Evolutionary conservation across 2,113 vertebrate species (phyloP), one percentile per base, ranked within the genome.

Genomic region (Brachyhypopomus occidentalis): DNA sequence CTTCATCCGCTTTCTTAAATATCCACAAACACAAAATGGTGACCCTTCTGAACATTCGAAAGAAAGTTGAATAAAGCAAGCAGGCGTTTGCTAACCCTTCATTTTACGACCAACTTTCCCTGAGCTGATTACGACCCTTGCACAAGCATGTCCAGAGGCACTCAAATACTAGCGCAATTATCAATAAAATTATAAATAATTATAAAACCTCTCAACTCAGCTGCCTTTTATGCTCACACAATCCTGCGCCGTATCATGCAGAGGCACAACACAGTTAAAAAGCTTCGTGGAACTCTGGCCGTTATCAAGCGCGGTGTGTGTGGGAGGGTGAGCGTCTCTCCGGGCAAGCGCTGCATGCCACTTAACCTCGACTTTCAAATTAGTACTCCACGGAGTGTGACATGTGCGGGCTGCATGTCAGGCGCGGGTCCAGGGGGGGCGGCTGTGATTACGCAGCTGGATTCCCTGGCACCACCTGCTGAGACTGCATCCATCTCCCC

Each of bases 381-480:
- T 71, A 84, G 82, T 78, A 79, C 86, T 79, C 83, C 41, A 72
- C 60, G 71, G 41, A 22, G 78, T 25, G 30, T 77, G 72, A 74
- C 59, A 62, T 75, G 83, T 82, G 56, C 62, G 56, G 45, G 72
- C 60, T 59, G 72, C 75, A 41, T 60, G 71, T 79, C 73, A 82
- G 75, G 2, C 36, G 55, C 45, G n/a, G 38, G 71, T 36, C 27
- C 30, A 63, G 48, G 80, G 70, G 63, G 69, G 67, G 23, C 48
- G 81, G 83, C 87, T 76, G 71, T 74, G 80, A 80, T 87, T 88
- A 84, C 75, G 41, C 60, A 69, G 63, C 79, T 77, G 77, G 70
- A 78, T 67, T 81, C 80, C 64, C 22, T 77, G 69, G 75, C 82
- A 41, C 25, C 79, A n/a, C 82, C 83, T 19, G 41, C 83, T 56